These are phyloP conservation scores for Esox niger DNA, from an alignment of 2,113 vertebrate genomes.

Conservation along the genomic window DNA sequence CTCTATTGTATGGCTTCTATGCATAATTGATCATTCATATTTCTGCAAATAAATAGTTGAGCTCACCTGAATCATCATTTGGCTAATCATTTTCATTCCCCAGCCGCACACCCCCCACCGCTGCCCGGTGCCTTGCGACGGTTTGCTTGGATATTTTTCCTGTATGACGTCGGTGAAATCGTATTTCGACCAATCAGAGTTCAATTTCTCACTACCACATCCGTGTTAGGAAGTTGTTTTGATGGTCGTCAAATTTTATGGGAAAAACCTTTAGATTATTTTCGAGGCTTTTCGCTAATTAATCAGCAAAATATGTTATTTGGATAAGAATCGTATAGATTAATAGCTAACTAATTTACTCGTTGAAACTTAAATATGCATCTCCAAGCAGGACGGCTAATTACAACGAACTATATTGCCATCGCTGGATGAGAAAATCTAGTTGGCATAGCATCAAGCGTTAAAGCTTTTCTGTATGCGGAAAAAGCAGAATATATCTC, in stretches of 20 bases:
- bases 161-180: slow-evolving; percentile 21
- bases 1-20: neutral
- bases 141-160: slow-evolving; percentile 53
- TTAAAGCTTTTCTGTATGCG: neutral
- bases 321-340: neutral
- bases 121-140: neutral
- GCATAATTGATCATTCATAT: neutral
- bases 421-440: neutral
- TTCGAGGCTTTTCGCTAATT: neutral
- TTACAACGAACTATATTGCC: no score
- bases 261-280: neutral
- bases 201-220: slow-evolving; percentile 12
- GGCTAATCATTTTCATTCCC: neutral
- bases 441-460: neutral
- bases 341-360: neutral
- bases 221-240: slow-evolving; percentile 52
- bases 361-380: neutral
- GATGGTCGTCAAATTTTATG: slow-evolving; percentile 4
- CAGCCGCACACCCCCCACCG: neutral
- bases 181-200: slow-evolving; percentile 46
- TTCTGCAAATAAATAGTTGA: no score
- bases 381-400: neutral
- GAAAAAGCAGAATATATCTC: neutral
- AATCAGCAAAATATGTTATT: neutral
- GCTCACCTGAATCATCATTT: slow-evolving; percentile 40